phyloP scores from a whole-genome alignment of 2,888 invertebrate species.

The Conus canariensis region DNA sequence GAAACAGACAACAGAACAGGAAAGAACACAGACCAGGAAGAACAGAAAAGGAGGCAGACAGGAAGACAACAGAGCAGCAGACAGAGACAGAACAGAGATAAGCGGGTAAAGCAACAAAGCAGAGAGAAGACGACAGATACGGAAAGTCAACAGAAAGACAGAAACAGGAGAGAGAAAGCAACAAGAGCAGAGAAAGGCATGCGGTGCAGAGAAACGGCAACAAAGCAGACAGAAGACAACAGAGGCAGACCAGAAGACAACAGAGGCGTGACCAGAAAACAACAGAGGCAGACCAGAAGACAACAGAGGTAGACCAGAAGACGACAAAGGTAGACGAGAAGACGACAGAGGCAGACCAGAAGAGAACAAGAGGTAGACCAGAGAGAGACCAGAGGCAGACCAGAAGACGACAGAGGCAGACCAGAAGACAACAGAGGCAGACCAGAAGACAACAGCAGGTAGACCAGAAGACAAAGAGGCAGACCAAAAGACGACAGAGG shows the following conservation, averaged over 20 bases:
- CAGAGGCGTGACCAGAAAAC: no score
- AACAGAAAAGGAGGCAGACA: not conserved
- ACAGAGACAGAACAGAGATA: not conserved
- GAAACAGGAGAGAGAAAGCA: not conserved
- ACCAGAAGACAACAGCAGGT: not conserved
- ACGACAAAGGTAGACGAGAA: no score
- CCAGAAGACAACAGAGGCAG: not conserved
- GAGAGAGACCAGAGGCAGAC: not conserved
- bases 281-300: no score
- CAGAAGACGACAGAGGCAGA: no score
- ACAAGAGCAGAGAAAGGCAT: not conserved
- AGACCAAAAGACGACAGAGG: not conserved
- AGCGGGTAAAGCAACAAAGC: not conserved
- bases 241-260: not conserved
- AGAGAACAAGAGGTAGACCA: no score
- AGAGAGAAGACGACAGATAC: not conserved
- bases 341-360: no score
- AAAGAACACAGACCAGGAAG: no score
- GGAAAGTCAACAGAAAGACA: not conserved
- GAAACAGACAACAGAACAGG: not conserved
- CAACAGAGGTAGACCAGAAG: no score
- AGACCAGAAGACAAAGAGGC: not conserved
- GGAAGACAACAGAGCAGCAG: not conserved
- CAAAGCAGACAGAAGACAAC: conserved; percentile 6
- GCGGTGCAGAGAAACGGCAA: not conserved